phyloP scores from a whole-genome alignment of 2,888 invertebrate genomes.

The Acanthopleura granulata region DNA sequence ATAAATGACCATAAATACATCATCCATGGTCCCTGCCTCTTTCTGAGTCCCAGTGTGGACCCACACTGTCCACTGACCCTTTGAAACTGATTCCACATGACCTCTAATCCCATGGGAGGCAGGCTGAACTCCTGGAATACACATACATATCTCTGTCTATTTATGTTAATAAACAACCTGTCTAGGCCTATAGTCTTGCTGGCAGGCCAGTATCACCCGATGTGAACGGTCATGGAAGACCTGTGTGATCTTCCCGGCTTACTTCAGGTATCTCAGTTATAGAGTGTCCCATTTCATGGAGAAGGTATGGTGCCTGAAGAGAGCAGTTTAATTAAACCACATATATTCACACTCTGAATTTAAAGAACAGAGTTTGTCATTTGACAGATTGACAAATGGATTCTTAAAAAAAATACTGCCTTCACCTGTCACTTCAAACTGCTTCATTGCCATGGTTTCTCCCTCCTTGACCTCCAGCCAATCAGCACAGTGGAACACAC shows the following conservation, averaged over 20 bases:
- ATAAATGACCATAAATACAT: constrained; percentile 55
- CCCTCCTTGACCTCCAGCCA: constrained; percentile 38
- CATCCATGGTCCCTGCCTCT: constrained; percentile 47
- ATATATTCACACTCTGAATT: no score
- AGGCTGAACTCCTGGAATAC: constrained; percentile 35
- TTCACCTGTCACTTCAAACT: constrained; percentile 41
- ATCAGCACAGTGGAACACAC: constrained; percentile 50
- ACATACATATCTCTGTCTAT: background rate
- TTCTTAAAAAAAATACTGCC: no score
- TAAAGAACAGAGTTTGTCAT: no score
- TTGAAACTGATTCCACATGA: background rate
- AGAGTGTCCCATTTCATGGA: no score
- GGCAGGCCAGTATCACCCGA: no score
- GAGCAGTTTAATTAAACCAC: no score
- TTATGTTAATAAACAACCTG: background rate
- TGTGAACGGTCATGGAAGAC: no score
- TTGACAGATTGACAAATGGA: no score
- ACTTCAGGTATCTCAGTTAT: no score
- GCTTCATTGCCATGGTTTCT: constrained; percentile 20
- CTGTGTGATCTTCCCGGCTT: no score
- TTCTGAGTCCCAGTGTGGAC: constrained; percentile 48
- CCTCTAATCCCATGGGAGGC: constrained; percentile 28
- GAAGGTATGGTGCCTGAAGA: no score
- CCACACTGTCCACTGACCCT: constrained; percentile 44
- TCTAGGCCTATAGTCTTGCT: no score